Evolutionary conservation across 2,888 invertebrate genomes (phyloP), one percentile per base, ranked within the genome.

Genomic region (Sipunculus nudus): DNA sequence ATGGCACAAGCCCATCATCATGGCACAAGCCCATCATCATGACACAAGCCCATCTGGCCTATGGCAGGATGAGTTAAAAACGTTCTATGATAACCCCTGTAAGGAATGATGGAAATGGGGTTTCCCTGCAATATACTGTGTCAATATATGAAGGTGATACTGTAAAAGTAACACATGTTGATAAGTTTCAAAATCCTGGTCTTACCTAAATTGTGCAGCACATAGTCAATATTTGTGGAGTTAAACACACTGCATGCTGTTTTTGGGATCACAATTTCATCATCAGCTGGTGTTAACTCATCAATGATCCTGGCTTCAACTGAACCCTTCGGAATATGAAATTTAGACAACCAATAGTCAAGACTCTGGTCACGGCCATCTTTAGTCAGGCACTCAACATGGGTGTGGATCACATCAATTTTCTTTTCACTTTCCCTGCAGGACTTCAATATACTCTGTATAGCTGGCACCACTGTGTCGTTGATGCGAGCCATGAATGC

Each of bases 201-300:
- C 61, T 26, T 46, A 58, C 55, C 61, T 21, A 64, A 32, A 43
- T 64, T 64, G 26, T 61, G 25, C n/a, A 64, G 41, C 0, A 64
- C 50, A 49, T 64, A 64, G 10, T 61, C 61, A 21, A 64, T 61
- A 38, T 64, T 64, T 2, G 64, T 64, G 25, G 59, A 59, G 39
- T 50, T 57, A 39, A 64, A 64, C 1, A 64, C 64, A 45, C 61
- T 54, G 26, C 61, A 61, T 23, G 58, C 49, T 28, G 64, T 64
- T 32, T 64, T 64, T 2, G 61, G 57, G 8, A 64, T 54, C 61
- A 57, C 10, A 16, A 64, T 61, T 21, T 64, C 64, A 31, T 64
- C 61, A 8, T 53, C 58, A 2, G 1, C 25, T 16, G 64, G 64
- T n/a, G 45, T 21, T 4, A 63, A 39, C 16, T 21, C 50, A 3